A percentile compares a stretch with the other conserved stretches of the same genome.
Evolutionary conservation across 2,888 invertebrate species (phyloP).

Genomic region (Dasysyrphus albostriatus): DNA sequence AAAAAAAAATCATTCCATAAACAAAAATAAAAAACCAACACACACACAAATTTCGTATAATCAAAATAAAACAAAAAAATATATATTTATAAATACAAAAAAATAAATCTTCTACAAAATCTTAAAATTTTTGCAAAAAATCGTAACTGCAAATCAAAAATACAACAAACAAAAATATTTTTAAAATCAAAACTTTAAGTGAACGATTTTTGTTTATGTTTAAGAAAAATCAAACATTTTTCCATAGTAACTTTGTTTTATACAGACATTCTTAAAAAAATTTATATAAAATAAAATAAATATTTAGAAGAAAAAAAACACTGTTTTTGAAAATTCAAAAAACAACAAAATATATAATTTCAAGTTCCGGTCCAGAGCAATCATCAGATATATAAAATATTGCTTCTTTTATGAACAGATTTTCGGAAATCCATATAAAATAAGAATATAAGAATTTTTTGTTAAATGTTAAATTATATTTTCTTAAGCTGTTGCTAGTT

Average conservation of each 20-base stretch:
- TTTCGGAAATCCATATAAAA: conserved; percentile 20
- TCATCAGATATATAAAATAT: conserved; percentile 14
- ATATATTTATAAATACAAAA: conserved; percentile 39
- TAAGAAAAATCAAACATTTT: conserved; percentile 16
- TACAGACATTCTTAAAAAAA: conserved; percentile 51
- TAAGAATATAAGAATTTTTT: conserved; percentile 21
- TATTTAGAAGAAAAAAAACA: conserved; percentile 30
- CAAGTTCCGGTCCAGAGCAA: conserved; percentile 62
- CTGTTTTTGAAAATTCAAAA: conserved; percentile 6
- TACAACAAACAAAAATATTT: conserved; percentile 13
- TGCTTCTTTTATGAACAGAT: conserved; percentile 42
- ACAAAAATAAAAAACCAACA: conserved; percentile 18
- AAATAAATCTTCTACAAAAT: conserved; percentile 47
- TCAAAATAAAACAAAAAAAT: conserved; percentile 77
- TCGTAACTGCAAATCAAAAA: conserved; percentile 59
- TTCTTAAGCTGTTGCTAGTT: conserved; percentile 24
- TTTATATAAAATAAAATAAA: conserved; percentile 64
- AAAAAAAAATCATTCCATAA: conserved; percentile 35
- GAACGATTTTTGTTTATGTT: conserved; percentile 58
- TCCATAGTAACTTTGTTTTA: conserved; percentile 21
- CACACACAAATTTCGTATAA: conserved; percentile 42
- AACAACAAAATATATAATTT: conserved; percentile 4
- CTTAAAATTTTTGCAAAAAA: conserved; percentile 25
- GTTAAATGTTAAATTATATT: conserved; percentile 30
- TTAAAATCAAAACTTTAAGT: conserved; percentile 62